A percentile compares a stretch with the other conserved stretches of the same genome.
Conservation (phyloP, 2,113 vertebrate species). For the Antigone vipio region DNA sequence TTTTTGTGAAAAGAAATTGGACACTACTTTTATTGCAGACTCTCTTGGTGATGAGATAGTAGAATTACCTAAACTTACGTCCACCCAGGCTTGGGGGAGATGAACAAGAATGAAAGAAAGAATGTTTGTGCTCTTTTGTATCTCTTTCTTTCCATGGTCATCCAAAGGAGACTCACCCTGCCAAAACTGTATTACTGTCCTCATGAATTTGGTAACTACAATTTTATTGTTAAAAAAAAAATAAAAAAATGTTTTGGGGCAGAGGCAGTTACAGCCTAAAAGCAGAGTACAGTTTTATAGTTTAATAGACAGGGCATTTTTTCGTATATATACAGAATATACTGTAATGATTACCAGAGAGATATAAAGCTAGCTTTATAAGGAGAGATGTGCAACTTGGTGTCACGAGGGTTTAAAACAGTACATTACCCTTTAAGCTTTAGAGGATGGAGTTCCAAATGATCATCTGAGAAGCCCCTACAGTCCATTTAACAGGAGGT, state of each 20-base stretch:
- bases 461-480: background rate
- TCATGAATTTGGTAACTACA: background rate
- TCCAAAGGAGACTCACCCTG: background rate
- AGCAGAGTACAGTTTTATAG: background rate
- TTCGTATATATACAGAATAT: background rate
- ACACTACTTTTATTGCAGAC: background rate
- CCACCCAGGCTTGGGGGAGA: accelerated
- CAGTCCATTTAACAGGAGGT: background rate
- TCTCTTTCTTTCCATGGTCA: background rate
- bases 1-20: background rate
- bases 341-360: background rate
- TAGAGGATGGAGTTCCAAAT: background rate
- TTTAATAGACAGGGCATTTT: background rate
- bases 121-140: background rate
- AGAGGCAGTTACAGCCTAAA: background rate
- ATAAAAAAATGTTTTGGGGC: background rate
- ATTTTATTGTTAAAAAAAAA: background rate
- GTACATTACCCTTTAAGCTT: background rate
- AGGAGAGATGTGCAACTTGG: background rate
- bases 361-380: background rate
- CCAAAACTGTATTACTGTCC: background rate
- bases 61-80: background rate
- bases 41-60: background rate
- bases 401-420: background rate
- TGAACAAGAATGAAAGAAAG: background rate